These are phyloP conservation scores for Wasmannia auropunctata DNA, from an alignment of 1,140 invertebrate species.

Conservation along the genomic window DNA sequence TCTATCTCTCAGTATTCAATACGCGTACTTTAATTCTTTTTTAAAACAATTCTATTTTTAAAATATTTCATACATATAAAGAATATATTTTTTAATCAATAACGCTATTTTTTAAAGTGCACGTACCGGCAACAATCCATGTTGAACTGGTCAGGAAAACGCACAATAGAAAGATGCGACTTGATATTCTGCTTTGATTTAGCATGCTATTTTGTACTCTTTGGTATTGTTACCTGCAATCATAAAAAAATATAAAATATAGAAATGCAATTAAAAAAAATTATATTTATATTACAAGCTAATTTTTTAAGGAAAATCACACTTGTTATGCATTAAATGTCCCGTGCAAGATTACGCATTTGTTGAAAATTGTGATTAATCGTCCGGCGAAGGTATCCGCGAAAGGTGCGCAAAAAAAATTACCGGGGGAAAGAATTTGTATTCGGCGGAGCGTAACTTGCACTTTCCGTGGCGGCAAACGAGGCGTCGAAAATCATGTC, in stretches of 20 bases:
- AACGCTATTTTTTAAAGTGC: not conserved
- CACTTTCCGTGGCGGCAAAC: constrained; percentile 32
- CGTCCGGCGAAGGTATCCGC: not conserved
- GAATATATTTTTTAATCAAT: not conserved
- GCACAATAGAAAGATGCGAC: constrained; percentile 51
- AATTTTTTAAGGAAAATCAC: not conserved
- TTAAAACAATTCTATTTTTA: not conserved
- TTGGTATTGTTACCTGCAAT: constrained; percentile 73
- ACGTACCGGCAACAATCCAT: constrained; percentile 62
- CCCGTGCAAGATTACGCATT: too few relatives aligned
- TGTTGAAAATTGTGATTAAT: constrained; percentile 15
- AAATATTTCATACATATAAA: not conserved
- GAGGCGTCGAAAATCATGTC: constrained; percentile 33
- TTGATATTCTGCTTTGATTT: constrained; percentile 69
- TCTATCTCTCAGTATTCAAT: not conserved
- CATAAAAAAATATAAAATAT: not conserved
- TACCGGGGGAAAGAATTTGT: constrained; percentile 1
- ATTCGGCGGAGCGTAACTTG: constrained; percentile 42
- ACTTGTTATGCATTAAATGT: too few relatives aligned
- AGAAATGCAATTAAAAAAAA: not conserved
- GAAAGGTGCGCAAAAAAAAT: not conserved
- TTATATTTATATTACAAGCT: not conserved
- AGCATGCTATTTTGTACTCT: constrained; percentile 72
- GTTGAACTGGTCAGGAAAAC: constrained; percentile 34
- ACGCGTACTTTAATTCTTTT: not conserved